A percentile compares a stretch with the other conserved stretches of the same genome.
Evolutionary conservation across 2,797 vertebrate genomes (phyloP).

Genomic region (Microchirus variegatus): DNA sequence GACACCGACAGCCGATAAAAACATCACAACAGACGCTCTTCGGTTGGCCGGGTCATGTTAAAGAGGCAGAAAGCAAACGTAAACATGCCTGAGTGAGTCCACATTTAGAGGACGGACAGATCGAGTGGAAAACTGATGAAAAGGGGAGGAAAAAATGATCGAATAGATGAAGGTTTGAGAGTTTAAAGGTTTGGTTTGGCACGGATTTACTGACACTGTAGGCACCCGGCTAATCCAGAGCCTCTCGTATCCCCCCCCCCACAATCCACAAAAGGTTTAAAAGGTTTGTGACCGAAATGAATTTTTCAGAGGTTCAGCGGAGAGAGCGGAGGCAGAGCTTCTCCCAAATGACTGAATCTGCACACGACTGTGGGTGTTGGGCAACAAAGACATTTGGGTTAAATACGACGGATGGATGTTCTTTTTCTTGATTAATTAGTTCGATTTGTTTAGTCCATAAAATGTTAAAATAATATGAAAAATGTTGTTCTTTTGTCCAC

Average conservation of each 20-base stretch:
- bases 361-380: no score
- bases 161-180: neutral
- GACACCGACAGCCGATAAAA: slow-evolving; percentile 67
- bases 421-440: no score
- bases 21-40: slow-evolving; percentile 63
- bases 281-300: slow-evolving; percentile 11
- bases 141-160: neutral
- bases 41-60: neutral
- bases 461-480: no score
- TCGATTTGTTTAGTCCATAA: no score
- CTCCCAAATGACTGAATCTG: slow-evolving; percentile 2
- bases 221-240: slow-evolving; percentile 27
- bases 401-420: no score
- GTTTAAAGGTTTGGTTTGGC: no score
- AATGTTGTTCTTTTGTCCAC: no score
- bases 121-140: neutral
- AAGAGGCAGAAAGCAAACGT: neutral
- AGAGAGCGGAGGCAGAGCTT: neutral
- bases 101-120: neutral
- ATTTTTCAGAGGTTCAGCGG: slow-evolving; percentile 27
- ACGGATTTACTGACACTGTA: no score
- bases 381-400: no score
- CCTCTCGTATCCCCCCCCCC: slow-evolving; percentile 6
- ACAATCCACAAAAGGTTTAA: neutral
- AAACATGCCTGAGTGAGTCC: neutral